Percentiles rank a stretch among this genome's conserved stretches.
These are phyloP conservation scores for Vombatus ursinus DNA, from an alignment of 2,113 vertebrate genomes.

Conservation along the genomic window DNA sequence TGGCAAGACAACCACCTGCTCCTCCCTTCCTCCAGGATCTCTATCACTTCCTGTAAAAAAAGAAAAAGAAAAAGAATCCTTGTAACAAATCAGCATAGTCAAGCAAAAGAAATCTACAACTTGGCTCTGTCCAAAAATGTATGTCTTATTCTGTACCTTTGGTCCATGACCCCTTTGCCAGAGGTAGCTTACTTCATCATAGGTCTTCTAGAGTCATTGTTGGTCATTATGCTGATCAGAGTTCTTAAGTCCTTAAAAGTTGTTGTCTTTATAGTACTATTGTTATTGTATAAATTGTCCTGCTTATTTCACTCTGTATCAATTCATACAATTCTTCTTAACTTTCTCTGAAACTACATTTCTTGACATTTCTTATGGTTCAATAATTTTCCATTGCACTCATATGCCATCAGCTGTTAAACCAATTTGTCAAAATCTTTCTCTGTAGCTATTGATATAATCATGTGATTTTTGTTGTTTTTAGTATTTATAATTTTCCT, in stretches of 20 bases:
- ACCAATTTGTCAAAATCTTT: background rate
- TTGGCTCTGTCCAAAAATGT: background rate
- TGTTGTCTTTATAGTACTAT: background rate
- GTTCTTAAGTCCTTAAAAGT: background rate
- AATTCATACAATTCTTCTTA: background rate
- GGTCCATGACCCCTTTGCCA: background rate
- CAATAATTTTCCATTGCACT: background rate
- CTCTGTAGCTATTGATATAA: background rate
- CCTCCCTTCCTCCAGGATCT: background rate
- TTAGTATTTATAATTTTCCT: background rate
- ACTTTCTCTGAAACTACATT: background rate
- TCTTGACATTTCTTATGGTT: background rate
- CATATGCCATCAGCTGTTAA: background rate
- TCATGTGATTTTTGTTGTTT: background rate
- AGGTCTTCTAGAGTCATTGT: background rate
- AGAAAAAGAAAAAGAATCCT: background rate
- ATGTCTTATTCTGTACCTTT: background rate
- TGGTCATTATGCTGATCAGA: background rate
- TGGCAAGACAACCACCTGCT: background rate
- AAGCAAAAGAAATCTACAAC: background rate
- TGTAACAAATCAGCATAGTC: background rate
- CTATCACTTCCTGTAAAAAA: background rate
- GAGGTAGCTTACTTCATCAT: background rate
- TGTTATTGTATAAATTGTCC: background rate
- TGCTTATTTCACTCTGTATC: background rate